Evolutionary conservation across 2,888 invertebrate species (phyloP).

Genomic region (Criorhina ranunculi): DNA sequence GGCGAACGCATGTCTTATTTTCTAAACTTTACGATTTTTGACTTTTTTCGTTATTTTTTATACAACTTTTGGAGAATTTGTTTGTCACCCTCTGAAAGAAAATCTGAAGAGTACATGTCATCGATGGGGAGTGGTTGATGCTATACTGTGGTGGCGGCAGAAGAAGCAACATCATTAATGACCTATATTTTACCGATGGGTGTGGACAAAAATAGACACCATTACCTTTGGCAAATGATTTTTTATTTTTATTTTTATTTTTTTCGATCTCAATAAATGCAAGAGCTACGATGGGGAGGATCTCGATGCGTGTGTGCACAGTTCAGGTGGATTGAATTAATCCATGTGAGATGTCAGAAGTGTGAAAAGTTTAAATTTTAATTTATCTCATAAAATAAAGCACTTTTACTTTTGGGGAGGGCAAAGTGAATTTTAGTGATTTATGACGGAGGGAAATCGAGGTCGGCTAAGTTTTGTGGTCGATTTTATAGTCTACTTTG

Average conservation of each 20-base stretch:
- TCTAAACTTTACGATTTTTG: slow-evolving; percentile 32
- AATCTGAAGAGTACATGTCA: slow-evolving; percentile 44
- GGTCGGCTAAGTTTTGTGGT: slow-evolving; percentile 2
- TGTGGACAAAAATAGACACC: slow-evolving; percentile 65
- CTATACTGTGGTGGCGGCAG: slow-evolving; percentile 2
- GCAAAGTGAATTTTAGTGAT: slow-evolving; percentile 17
- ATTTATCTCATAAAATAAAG: slow-evolving; percentile 50
- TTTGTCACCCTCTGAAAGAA: slow-evolving; percentile 37
- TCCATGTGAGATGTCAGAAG: slow-evolving; percentile 46
- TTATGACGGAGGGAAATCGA: slow-evolving; percentile 7
- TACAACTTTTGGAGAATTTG: slow-evolving; percentile 24
- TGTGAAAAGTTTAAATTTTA: slow-evolving; percentile 54
- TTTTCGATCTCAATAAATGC: slow-evolving; percentile 37
- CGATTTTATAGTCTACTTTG: slow-evolving; percentile 9
- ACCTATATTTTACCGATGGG: slow-evolving; percentile 63
- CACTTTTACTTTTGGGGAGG: slow-evolving; percentile 31
- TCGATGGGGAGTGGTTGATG: slow-evolving; percentile 36
- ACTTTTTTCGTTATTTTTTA: slow-evolving; percentile 3
- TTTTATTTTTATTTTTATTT: slow-evolving; percentile 40
- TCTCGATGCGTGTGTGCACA: slow-evolving; percentile 15
- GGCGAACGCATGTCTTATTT: slow-evolving; percentile 37
- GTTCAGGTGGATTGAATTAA: slow-evolving; percentile 57
- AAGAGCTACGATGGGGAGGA: not conserved
- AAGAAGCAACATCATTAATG: slow-evolving; percentile 51
- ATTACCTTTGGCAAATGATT: slow-evolving; percentile 69